These are phyloP conservation scores for Borostomias antarcticus DNA, from an alignment of 2,797 vertebrate genomes.

Conservation along the genomic window DNA sequence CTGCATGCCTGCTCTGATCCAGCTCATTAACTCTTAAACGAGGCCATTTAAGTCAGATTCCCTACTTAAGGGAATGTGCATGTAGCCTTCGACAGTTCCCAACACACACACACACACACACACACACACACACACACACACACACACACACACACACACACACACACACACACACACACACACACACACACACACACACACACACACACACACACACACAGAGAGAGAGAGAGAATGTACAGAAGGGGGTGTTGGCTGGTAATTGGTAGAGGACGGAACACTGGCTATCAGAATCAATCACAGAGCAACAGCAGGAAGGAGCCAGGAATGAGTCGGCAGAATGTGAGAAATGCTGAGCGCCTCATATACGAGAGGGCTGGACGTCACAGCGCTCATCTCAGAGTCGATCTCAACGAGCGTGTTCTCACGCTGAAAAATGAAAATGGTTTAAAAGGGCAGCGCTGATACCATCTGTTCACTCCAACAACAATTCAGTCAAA, in stretches of 20 bases:
- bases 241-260: not conserved
- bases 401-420: constrained; percentile 10
- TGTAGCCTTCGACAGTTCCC: constrained; percentile 30
- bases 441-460: constrained; percentile 30
- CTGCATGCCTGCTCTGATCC: constrained; percentile 47
- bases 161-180: not conserved
- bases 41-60: constrained; percentile 56
- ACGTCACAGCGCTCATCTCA: not conserved
- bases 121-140: not conserved
- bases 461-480: constrained; percentile 33
- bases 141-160: too few species aligned
- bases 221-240: constrained; percentile 12
- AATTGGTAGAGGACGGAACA: not conserved
- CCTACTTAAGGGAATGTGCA: constrained; percentile 40
- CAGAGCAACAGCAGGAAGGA: too few species aligned
- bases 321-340: not conserved
- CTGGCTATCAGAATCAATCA: not conserved
- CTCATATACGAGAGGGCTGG: not conserved
- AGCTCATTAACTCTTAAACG: constrained; percentile 66
- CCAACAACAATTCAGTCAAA: not conserved
- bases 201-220: not conserved
- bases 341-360: constrained; percentile 32
- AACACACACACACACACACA: too few species aligned
- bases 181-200: not conserved
- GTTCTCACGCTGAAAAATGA: not conserved